Evolutionary conservation across 1,140 invertebrate genomes (phyloP).

Genomic region (Argopecten irradians): DNA sequence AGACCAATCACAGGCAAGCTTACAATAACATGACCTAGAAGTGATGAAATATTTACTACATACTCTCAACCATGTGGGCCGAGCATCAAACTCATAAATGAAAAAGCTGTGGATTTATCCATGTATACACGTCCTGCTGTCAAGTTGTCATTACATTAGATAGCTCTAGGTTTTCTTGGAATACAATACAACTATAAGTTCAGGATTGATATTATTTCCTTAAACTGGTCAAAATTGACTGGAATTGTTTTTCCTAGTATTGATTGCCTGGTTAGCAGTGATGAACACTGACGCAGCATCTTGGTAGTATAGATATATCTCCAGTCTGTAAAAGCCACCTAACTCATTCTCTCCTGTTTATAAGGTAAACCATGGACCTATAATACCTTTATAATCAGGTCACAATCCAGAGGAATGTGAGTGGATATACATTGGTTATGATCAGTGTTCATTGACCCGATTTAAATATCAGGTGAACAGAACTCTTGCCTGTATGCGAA

Average conservation of each 20-base stretch:
- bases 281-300: neutral
- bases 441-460: neutral
- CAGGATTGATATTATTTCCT: neutral
- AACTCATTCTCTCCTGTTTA: neutral
- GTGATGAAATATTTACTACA: neutral
- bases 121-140: neutral
- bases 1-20: neutral
- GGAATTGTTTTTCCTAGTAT: neutral
- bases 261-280: neutral
- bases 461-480: neutral
- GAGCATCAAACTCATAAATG: neutral
- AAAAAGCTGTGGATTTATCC: neutral
- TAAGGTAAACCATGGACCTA: neutral
- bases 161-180: neutral
- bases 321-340: neutral
- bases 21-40: neutral
- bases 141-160: too few relatives aligned
- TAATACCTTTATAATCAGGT: neutral
- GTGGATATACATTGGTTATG: neutral
- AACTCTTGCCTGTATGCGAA: neutral
- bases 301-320: neutral
- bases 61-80: conserved; percentile 2
- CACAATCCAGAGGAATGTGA: neutral
- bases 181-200: neutral
- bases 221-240: neutral